Conservation (phyloP, 64 coral and sea anemone species). For the Montipora sp. region DNA sequence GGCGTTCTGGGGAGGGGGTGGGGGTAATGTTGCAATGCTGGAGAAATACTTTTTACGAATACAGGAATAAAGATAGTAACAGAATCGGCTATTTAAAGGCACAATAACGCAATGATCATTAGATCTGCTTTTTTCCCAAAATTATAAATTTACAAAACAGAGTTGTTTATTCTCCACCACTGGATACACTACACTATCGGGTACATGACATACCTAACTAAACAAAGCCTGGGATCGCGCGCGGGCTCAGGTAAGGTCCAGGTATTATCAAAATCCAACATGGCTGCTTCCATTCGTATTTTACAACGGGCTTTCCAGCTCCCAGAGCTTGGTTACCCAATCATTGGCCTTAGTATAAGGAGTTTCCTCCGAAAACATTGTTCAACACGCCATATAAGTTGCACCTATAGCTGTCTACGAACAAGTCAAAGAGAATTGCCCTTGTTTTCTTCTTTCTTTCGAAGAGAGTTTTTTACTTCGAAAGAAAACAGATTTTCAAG, state of each 20-base stretch:
- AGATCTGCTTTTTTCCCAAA: no score
- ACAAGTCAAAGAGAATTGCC: background rate
- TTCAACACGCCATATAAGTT: background rate
- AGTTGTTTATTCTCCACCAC: background rate
- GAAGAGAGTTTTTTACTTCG: background rate
- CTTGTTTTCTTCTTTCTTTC: background rate
- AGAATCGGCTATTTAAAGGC: background rate
- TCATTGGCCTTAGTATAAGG: background rate
- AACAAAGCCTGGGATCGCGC: background rate
- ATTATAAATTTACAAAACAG: no score
- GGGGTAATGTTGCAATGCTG: background rate
- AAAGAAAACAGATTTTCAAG: conserved; percentile 31
- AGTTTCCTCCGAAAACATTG: background rate
- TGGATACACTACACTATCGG: no score
- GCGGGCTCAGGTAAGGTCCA: conserved; percentile 24
- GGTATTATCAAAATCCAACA: background rate
- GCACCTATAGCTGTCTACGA: background rate
- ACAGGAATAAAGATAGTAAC: background rate
- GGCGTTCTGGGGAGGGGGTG: conserved; percentile 4
- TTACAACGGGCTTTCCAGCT: background rate
- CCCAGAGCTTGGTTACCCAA: background rate
- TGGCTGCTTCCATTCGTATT: background rate
- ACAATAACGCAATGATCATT: no score
- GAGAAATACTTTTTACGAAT: background rate
- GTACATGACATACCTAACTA: no score